Conservation (phyloP, 2,888 invertebrate species). For the Conistra vaccinii region DNA sequence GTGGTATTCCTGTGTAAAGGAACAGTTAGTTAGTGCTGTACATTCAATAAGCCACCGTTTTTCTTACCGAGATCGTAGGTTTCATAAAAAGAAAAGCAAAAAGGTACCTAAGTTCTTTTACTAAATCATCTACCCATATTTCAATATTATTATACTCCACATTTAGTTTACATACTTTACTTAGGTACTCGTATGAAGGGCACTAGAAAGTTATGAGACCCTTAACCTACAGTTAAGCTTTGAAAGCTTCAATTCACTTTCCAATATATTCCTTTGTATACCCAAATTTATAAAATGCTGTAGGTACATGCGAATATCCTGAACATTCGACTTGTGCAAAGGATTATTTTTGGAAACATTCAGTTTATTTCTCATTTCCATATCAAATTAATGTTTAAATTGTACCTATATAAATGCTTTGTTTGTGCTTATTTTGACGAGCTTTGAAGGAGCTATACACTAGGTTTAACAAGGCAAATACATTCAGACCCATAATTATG, state of each 20-base stretch:
- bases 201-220: slow-evolving; percentile 4
- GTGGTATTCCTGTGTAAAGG: neutral
- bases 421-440: neutral
- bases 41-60: neutral
- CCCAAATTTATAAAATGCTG: slow-evolving; percentile 12
- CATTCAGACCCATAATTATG: too few relatives aligned
- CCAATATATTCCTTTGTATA: slow-evolving; percentile 25
- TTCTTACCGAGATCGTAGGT: neutral
- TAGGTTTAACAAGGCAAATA: neutral
- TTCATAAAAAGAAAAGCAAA: neutral
- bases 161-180: slow-evolving; percentile 11
- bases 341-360: slow-evolving; percentile 22
- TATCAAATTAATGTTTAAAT: neutral
- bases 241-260: slow-evolving; percentile 18
- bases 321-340: slow-evolving; percentile 8
- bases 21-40: neutral
- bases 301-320: slow-evolving; percentile 11
- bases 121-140: neutral
- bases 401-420: neutral
- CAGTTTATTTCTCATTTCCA: slow-evolving; percentile 21
- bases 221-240: slow-evolving; percentile 18
- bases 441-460: slow-evolving; percentile 2
- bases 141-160: neutral
- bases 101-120: neutral
- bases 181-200: slow-evolving; percentile 2